These are phyloP conservation scores for Bombus huntii DNA, from an alignment of 1,140 invertebrate genomes.

Conservation along the genomic window DNA sequence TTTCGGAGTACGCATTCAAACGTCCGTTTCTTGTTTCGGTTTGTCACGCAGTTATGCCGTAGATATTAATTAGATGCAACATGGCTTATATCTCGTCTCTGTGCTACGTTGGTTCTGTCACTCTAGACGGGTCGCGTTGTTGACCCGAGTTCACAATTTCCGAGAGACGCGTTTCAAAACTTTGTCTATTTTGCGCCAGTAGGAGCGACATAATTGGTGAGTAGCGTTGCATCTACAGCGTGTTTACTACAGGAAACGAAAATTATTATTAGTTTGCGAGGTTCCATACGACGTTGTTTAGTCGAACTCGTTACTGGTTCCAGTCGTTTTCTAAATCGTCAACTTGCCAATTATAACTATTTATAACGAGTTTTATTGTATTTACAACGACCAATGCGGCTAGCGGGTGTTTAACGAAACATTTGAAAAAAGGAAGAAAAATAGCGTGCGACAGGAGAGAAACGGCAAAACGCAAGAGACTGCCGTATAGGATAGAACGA, in stretches of 20 bases:
- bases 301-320: neutral
- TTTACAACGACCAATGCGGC: neutral
- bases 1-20: neutral
- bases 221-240: neutral
- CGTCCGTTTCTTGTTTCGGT: constrained; percentile 32
- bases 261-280: constrained; percentile 26
- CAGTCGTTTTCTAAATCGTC: neutral
- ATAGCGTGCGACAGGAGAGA: neutral
- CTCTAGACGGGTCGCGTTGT: neutral
- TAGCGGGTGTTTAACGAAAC: neutral
- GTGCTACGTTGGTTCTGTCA: constrained; percentile 16
- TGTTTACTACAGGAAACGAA: neutral
- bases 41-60: constrained; percentile 36
- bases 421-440: neutral
- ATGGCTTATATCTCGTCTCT: constrained; percentile 21
- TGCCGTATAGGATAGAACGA: neutral
- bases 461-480: neutral
- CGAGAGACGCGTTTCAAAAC: constrained; percentile 39
- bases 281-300: neutral
- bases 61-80: constrained; percentile 59
- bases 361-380: neutral
- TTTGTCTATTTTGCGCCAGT: constrained; percentile 42
- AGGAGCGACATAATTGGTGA: constrained; percentile 40
- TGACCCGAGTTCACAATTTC: constrained; percentile 51
- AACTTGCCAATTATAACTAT: neutral